phyloP scores from a whole-genome alignment of 2,888 invertebrate species.

The Antitype chi region DNA sequence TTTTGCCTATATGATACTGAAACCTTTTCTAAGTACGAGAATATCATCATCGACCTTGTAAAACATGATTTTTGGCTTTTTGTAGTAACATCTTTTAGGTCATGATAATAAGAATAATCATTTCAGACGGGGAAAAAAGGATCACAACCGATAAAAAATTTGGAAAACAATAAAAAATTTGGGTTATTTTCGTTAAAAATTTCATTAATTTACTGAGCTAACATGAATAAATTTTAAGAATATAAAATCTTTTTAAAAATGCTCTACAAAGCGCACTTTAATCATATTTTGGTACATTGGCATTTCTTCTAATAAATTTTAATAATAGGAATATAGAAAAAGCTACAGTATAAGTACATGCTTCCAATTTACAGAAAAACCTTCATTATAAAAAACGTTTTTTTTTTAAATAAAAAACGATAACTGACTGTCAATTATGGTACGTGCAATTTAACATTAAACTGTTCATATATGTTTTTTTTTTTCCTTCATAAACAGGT shows the following conservation, averaged over 20 bases:
- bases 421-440: too few relatives aligned
- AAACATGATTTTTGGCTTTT: background rate
- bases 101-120: background rate
- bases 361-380: background rate
- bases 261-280: background rate
- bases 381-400: too few relatives aligned
- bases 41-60: background rate
- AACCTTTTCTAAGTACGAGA: slow-evolving; percentile 7
- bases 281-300: background rate
- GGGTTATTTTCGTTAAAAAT: background rate
- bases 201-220: background rate
- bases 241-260: background rate
- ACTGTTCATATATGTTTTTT: background rate
- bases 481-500: background rate
- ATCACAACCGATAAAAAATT: slow-evolving; percentile 49
- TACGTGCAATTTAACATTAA: background rate
- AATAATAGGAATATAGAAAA: slow-evolving; percentile 29
- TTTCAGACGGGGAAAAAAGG: slow-evolving; percentile 62
- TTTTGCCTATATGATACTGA: background rate
- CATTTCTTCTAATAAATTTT: background rate
- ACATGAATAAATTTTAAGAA: background rate
- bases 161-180: slow-evolving; percentile 8
- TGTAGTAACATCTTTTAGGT: background rate
- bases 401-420: too few relatives aligned
- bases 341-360: slow-evolving; percentile 5